Base-by-base conservation (phyloP, 2,113 vertebrate genomes). In the Tyto alba region DNA sequence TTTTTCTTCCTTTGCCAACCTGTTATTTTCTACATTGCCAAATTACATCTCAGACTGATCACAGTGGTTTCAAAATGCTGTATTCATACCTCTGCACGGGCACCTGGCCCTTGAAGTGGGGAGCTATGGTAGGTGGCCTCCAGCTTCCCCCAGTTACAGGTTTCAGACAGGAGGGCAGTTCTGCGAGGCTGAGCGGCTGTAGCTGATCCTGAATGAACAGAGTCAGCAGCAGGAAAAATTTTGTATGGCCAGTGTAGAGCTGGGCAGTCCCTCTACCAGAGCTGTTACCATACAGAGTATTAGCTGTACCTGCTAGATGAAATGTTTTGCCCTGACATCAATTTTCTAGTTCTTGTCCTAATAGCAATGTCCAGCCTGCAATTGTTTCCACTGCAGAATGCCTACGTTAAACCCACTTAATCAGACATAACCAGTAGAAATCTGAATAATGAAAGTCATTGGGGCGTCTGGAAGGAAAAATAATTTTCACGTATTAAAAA, bases 401-500 rank as follows among this genome's bases (percentile, higher is more conserved):
- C 26, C n/a, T 79, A 17, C 1, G 0, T 63, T 88, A 86, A 80
- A 84, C 27, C 60, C 63, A 40, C 22, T 86, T 90, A 40, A 60
- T 86, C 68, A 74, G 52, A 73, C 96, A 56, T 27, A 86, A 80
- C 10, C 23, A 21, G 34, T 63, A 69, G 78, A 94, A 90, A 52
- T 86, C 16, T 72, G 36, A 92, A 64, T 67, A 74, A 34, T 50
- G 22, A 57, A 55, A 80, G 30, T 66, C 5, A 18, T 0, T 43
- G 21, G 20, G 47, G 25, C 23, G 64, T 84, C 59, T 79, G 53
- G 52, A 85, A 86, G 34, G 25, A 75, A 81, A 92, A 78, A 30
- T 29, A 41, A 40, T 56, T 85, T 85, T 93, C 30, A 36, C 21
- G n/a, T n/a, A n/a, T n/a, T n/a, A n/a, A n/a, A n/a, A n/a, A n/a